A percentile compares a stretch with the other conserved stretches of the same genome.
Conservation (phyloP, 2,113 vertebrate species). For the Rhinoderma darwinii region DNA sequence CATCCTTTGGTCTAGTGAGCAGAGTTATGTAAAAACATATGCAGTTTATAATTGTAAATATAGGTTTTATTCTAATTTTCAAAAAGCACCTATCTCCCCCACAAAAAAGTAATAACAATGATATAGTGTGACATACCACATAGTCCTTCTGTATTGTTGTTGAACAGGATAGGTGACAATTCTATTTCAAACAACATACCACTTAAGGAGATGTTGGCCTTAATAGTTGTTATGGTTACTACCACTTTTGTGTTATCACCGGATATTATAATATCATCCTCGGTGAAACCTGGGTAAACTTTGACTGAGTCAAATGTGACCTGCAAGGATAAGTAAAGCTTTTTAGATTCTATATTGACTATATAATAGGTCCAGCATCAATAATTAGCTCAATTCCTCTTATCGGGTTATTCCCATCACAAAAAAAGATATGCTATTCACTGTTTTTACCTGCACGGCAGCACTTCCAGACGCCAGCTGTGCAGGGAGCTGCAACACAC, state of each 20-base stretch:
- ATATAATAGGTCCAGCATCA: neutral
- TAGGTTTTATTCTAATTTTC: too few relatives aligned
- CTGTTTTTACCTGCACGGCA: too few relatives aligned
- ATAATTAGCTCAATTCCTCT: too few relatives aligned
- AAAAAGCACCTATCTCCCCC: too few relatives aligned
- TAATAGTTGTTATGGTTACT: neutral
- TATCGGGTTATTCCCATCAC: too few relatives aligned
- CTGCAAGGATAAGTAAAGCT: neutral
- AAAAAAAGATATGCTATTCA: too few relatives aligned
- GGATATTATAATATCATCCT: neutral
- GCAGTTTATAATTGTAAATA: too few relatives aligned
- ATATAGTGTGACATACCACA: neutral
- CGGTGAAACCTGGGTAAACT: neutral
- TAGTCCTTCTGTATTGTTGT: slow-evolving; percentile 1
- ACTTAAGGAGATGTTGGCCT: neutral
- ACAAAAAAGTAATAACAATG: neutral
- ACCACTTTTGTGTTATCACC: neutral
- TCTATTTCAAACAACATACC: neutral
- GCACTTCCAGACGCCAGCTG: too few relatives aligned
- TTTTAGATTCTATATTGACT: neutral
- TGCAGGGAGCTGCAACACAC: too few relatives aligned
- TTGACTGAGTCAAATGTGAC: neutral
- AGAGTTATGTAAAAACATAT: too few relatives aligned
- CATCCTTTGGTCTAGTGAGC: too few relatives aligned
- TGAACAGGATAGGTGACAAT: neutral